phyloP scores from a whole-genome alignment of 2,888 invertebrate genomes.

The Agriotes lineatus region DNA sequence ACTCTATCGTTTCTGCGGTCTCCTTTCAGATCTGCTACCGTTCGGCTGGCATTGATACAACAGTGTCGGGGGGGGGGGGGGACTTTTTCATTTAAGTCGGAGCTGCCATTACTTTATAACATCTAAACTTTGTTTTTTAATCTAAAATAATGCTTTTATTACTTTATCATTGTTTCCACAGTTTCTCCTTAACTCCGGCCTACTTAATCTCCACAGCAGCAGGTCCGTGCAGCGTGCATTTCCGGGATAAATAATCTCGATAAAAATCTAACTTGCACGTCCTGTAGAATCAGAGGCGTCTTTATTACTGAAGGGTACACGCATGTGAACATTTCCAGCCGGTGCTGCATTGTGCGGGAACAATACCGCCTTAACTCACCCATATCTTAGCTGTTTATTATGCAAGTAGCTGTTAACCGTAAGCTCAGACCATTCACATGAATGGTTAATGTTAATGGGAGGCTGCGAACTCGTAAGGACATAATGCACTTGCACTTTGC shows the following conservation, averaged over 20 bases:
- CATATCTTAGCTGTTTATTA: constrained; percentile 35
- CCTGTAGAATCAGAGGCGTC: not conserved
- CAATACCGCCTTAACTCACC: constrained; percentile 31
- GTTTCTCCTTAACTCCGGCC: too few relatives aligned
- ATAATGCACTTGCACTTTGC: not conserved
- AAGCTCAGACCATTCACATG: constrained; percentile 29
- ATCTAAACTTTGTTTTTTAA: too few relatives aligned
- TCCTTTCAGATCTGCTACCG: too few relatives aligned
- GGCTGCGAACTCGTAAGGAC: not conserved
- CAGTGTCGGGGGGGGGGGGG: too few relatives aligned
- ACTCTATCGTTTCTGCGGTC: too few relatives aligned
- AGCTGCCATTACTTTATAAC: too few relatives aligned
- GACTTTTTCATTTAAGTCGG: too few relatives aligned
- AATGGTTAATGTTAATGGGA: not conserved
- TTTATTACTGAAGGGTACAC: constrained; percentile 16
- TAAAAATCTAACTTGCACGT: constrained; percentile 1
- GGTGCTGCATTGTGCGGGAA: constrained; percentile 27
- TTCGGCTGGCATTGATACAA: too few relatives aligned
- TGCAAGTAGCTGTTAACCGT: constrained; percentile 29
- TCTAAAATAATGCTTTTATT: too few relatives aligned
- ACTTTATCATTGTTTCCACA: too few relatives aligned
- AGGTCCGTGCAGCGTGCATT: too few relatives aligned
- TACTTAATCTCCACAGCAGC: too few relatives aligned
- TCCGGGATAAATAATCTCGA: not conserved
- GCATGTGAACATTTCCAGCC: constrained; percentile 30